Conservation (phyloP, 2,113 vertebrate species). For the Cettia cetti region DNA sequence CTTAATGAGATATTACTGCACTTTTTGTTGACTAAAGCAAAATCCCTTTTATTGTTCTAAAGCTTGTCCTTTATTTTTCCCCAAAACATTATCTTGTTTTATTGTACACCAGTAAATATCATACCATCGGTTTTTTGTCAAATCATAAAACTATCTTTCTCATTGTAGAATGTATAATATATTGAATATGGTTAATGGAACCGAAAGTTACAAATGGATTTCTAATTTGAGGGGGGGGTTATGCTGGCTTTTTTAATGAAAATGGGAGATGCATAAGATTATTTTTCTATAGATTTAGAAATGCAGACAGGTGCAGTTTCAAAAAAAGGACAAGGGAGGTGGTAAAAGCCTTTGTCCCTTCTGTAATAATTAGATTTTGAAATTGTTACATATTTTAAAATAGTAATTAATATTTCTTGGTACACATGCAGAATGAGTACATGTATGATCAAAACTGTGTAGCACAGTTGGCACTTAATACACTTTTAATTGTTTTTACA, state of each 20-base stretch:
- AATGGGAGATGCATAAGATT: neutral
- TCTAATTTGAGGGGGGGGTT: neutral
- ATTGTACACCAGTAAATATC: slow-evolving; percentile 83
- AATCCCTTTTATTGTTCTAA: slow-evolving; percentile 93
- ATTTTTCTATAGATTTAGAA: slow-evolving; percentile 14
- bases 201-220: slow-evolving; percentile 62
- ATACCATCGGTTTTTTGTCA: slow-evolving; percentile 66
- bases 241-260: neutral
- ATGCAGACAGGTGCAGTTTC: slow-evolving; percentile 55
- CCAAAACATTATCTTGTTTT: slow-evolving; percentile 84
- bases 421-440: slow-evolving; percentile 47
- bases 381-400: slow-evolving; percentile 55
- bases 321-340: neutral
- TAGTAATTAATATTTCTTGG: slow-evolving; percentile 55
- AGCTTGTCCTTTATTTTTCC: slow-evolving; percentile 90
- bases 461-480: slow-evolving; percentile 73
- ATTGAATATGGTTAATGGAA: slow-evolving; percentile 67
- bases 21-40: slow-evolving; percentile 99
- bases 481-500: slow-evolving; percentile 68
- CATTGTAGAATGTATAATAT: slow-evolving; percentile 62
- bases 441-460: slow-evolving; percentile 37
- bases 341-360: slow-evolving; percentile 10
- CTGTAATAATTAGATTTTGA: slow-evolving; percentile 56
- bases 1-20: slow-evolving; percentile 99
- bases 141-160: slow-evolving; percentile 77